Conservation (phyloP, 2,888 invertebrate species). For the Girardia tigrina region DNA sequence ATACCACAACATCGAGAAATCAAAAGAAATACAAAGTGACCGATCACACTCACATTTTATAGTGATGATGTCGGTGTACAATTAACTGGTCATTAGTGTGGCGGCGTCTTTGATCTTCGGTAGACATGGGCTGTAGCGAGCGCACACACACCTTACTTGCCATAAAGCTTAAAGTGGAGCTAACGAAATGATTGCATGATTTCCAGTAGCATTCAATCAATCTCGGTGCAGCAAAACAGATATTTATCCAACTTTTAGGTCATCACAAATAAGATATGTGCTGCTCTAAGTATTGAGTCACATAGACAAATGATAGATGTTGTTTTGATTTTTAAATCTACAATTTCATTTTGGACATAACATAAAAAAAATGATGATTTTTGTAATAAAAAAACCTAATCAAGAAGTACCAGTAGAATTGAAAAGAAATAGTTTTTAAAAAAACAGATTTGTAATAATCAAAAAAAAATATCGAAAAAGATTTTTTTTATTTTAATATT, state of each 20-base stretch:
- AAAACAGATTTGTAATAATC: too few relatives aligned
- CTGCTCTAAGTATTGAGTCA: conserved; percentile 23
- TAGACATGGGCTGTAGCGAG: conserved; percentile 19
- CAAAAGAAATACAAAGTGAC: conserved; percentile 16
- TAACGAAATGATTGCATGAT: conserved; percentile 1
- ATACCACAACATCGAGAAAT: conserved; percentile 23
- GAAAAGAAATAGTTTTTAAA: neutral
- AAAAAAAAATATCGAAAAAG: neutral
- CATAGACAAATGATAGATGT: neutral
- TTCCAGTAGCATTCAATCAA: conserved; percentile 16
- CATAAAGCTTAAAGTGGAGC: conserved; percentile 16
- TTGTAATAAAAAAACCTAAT: neutral
- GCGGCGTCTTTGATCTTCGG: conserved; percentile 17
- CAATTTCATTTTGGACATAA: neutral
- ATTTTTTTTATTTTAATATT: neutral
- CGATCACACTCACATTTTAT: conserved; percentile 15
- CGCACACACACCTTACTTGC: conserved; percentile 1
- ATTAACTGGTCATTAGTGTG: conserved; percentile 10
- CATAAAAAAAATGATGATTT: too few relatives aligned
- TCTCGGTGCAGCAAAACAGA: neutral
- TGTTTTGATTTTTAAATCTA: conserved; percentile 7
- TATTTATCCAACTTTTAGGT: conserved; percentile 14
- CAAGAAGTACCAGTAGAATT: neutral
- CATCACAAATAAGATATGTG: conserved; percentile 20
- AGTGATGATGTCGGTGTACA: conserved; percentile 7